Base-by-base conservation (phyloP, 2,113 vertebrate species). In the Clinocottus analis region DNA sequence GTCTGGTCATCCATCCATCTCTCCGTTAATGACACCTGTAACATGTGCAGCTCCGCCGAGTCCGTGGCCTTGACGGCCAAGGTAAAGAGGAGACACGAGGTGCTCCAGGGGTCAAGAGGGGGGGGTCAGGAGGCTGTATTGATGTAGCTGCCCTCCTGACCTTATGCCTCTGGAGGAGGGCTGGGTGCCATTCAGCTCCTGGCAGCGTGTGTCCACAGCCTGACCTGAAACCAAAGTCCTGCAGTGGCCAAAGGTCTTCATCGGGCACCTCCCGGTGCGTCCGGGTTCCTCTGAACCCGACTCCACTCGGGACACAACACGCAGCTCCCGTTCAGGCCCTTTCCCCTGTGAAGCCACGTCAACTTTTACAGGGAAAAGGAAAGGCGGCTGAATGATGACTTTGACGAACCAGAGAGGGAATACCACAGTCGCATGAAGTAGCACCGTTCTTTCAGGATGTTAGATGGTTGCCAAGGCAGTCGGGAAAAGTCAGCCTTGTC, bases 91-190 rank as follows among this genome's bases (percentile, higher is more conserved):
- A 74, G 77, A 84, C 79, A 72, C 27, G 63, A 87, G 89, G 72
- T 79, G 62, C 87, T 91, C 67, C 73, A 77, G 76, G 81, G 89
- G 90, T 89, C 90, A 85, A 84, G 81, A 77, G 82, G 78, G 47
- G 47, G 87, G 88, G 81, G 91, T 91, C 84, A 84, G 69, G 41
- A 81, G 90, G 72, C 13, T 7, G 79, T 90, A 79, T 90, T 92
- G 93, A 90, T 84, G 90, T 91, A 67, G 84, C 72, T 33, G 33
- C 62, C 86, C 93, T n/a, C 82, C 79, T 94, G 88, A 89, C 90
- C 60, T 55, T 4, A 63, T 43, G 79, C 90, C 90, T 88, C 55
- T 29, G 58, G 82, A 91, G 88, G 84, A 91, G 82, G 80, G 84
- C 17, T 37, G 60, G 83, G 75, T 89, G 77, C 67, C 81, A 90